Conservation (phyloP, 2,797 vertebrate species). For the Rhinogobio ventralis region DNA sequence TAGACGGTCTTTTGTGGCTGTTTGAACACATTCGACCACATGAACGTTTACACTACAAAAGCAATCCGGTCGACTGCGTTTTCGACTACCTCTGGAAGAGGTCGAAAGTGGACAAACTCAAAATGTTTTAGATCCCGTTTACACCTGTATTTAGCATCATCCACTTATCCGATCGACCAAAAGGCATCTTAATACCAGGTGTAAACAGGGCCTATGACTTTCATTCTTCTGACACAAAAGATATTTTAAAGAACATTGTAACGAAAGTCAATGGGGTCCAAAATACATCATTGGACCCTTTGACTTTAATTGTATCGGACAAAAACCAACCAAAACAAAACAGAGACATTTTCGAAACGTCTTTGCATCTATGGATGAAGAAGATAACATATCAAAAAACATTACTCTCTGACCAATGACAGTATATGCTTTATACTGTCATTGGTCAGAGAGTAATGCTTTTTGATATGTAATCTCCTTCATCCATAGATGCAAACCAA, state of each 20-base stretch:
- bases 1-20: too few species aligned
- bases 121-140: too few species aligned
- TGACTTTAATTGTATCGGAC: background rate
- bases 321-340: background rate
- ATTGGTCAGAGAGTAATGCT: background rate
- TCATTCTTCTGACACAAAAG: background rate
- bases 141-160: too few species aligned
- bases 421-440: background rate
- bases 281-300: background rate
- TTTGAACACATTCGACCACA: too few species aligned
- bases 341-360: background rate
- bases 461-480: slow-evolving; percentile 10
- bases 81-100: too few species aligned
- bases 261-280: background rate
- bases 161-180: too few species aligned
- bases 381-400: slow-evolving; percentile 6
- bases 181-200: too few species aligned
- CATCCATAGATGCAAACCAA: slow-evolving; percentile 1
- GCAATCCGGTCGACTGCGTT: too few species aligned
- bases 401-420: background rate
- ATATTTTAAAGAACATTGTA: background rate
- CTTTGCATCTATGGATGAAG: background rate
- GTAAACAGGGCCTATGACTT: background rate
- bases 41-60: too few species aligned
- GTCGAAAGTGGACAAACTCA: too few species aligned